These are phyloP conservation scores for Baccha elongata DNA, from an alignment of 2,888 invertebrate species.

Conservation along the genomic window DNA sequence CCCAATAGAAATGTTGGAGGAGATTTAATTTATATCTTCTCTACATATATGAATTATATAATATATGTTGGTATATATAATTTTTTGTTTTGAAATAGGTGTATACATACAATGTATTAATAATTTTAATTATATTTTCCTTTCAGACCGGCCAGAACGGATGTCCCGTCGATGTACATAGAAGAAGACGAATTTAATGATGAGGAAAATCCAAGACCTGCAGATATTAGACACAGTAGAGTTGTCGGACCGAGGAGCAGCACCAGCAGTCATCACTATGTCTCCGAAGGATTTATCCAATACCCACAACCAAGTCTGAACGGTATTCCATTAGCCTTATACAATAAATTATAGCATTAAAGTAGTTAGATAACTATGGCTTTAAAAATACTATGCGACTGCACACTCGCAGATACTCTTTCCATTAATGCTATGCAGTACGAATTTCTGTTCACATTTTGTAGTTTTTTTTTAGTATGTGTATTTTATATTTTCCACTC, in stretches of 20 bases:
- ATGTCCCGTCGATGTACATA: slow-evolving; percentile 83
- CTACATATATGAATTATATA: too few species aligned
- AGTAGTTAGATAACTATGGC: slow-evolving; percentile 37
- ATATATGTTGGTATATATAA: too few species aligned
- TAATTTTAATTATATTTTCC: slow-evolving; percentile 36
- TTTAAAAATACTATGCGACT: slow-evolving; percentile 17
- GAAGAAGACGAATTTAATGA: slow-evolving; percentile 82
- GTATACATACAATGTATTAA: too few species aligned
- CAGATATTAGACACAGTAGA: slow-evolving; percentile 76
- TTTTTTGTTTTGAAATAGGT: too few species aligned
- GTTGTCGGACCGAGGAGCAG: slow-evolving; percentile 76
- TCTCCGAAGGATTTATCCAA: slow-evolving; percentile 83
- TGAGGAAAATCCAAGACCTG: slow-evolving; percentile 79
- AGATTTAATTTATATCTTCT: too few species aligned
- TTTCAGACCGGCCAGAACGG: slow-evolving; percentile 81
- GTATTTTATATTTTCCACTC: slow-evolving; percentile 7
- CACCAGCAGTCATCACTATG: slow-evolving; percentile 80
- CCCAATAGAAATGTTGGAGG: slow-evolving; percentile 1
- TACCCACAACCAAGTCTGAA: slow-evolving; percentile 83
- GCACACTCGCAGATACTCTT: slow-evolving; percentile 6
- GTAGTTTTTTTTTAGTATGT: slow-evolving; percentile 4
- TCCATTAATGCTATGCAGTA: slow-evolving; percentile 22
- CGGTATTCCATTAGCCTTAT: slow-evolving; percentile 82
- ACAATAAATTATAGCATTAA: slow-evolving; percentile 79
- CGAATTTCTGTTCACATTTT: slow-evolving; percentile 15